These are phyloP conservation scores for Choristoneura fumiferana DNA, from an alignment of 1,140 invertebrate genomes.

Conservation along the genomic window DNA sequence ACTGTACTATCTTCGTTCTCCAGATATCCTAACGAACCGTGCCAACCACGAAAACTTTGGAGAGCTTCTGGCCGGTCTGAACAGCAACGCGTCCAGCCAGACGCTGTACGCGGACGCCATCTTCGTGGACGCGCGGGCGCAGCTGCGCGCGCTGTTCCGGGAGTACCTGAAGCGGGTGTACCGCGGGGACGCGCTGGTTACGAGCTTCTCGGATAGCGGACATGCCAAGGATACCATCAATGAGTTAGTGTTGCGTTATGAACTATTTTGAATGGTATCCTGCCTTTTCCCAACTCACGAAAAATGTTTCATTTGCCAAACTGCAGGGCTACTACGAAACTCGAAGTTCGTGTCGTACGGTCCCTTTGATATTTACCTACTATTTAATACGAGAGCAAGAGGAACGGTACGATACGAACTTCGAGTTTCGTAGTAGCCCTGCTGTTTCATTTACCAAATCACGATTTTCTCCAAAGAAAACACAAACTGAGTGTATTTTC, in stretches of 20 bases:
- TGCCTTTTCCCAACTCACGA: too few relatives aligned
- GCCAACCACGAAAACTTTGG: constrained; percentile 81
- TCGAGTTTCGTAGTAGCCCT: too few relatives aligned
- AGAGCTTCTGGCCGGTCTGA: constrained; percentile 64
- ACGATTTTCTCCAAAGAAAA: too few relatives aligned
- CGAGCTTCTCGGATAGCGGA: constrained; percentile 78
- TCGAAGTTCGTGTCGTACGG: too few relatives aligned
- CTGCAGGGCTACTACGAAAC: too few relatives aligned
- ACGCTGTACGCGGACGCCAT: constrained; percentile 78
- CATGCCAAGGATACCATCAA: constrained; percentile 80
- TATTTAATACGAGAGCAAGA: too few relatives aligned
- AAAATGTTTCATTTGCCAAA: too few relatives aligned
- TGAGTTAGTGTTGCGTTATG: constrained; percentile 42
- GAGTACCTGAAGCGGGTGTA: constrained; percentile 77
- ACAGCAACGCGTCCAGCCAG: constrained; percentile 43
- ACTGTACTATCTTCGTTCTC: neutral
- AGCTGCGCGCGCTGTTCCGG: constrained; percentile 77
- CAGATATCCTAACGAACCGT: constrained; percentile 78
- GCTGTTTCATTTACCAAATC: too few relatives aligned
- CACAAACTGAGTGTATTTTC: too few relatives aligned
- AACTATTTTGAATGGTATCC: too few relatives aligned
- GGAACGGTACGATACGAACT: too few relatives aligned
- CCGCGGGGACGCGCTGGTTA: constrained; percentile 77
- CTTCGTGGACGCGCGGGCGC: constrained; percentile 79
- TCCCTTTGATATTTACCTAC: too few relatives aligned